Evolutionary conservation across 1,140 invertebrate species (phyloP), one percentile per base, ranked within the genome.

Genomic region (Drosophila sp.): DNA sequence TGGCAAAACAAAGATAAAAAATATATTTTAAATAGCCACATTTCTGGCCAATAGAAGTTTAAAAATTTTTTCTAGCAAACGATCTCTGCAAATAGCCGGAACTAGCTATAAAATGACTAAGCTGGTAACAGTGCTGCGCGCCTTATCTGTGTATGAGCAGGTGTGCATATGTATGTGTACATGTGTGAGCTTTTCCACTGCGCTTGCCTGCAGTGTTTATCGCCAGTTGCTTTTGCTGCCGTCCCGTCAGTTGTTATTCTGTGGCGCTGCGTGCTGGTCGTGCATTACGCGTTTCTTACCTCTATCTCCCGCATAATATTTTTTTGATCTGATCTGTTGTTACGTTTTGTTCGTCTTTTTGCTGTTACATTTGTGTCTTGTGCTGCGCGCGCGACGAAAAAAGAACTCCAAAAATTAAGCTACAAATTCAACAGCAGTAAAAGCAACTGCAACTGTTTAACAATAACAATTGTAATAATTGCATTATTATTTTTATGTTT

Each of bases 181-280:
- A 16, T 43, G 43, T 64, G 27, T 56, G 16, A 73, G 70, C 70
- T 73, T 73, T 72, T 73, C 70, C 64, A 73, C 64, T 73, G 70
- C 70, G 70, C 70, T 73, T 73, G 70, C 70, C 48, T 73, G 70
- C 70, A 73, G 69, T 51, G 61, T 65, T 78, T 72, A 72, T 69
- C 72, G 64, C 40, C 75, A 21, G 54, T 61, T 61, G 75, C 45
- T 70, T 57, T 74, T 48, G 29, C 53, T 61, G 40, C 14, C 36
- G 54, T 69, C 53, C n/a, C 63, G 56, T 54, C 70, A 73, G 70
- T 73, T 67, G 70, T 73, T 67, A 67, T 81, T 77, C 27, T 65
- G 62, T 57, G 41, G 72, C 79, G 80, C 74, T 70, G 70, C 79
- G 78, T 73, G 79, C 79, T 81, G 79, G 74, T 81, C 74, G 78